These are phyloP conservation scores for Dynastes hyllus DNA, from an alignment of 2,888 invertebrate species.

Conservation along the genomic window DNA sequence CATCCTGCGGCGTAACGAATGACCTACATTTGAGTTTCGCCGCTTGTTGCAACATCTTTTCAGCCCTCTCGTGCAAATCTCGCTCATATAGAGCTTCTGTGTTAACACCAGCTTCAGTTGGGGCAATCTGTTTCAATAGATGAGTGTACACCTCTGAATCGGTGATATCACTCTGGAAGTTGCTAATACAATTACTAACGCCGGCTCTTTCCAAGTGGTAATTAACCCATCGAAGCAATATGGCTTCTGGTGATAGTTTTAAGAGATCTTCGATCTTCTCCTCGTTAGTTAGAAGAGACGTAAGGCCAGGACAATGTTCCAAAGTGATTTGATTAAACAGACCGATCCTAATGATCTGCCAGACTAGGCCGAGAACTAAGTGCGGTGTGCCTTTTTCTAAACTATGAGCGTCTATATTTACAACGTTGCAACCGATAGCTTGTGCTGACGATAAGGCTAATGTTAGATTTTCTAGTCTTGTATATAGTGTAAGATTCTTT, in stretches of 20 bases:
- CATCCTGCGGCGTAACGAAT: constrained; percentile 96
- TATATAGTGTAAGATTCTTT: constrained; percentile 94
- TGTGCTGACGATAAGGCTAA: constrained; percentile 97
- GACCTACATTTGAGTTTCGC: constrained; percentile 96
- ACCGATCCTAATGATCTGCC: constrained; percentile 99
- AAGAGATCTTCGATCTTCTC: constrained; percentile 97
- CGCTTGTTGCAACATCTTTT: constrained; percentile 97
- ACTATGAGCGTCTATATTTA: constrained; percentile 98
- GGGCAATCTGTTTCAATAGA: constrained; percentile 95
- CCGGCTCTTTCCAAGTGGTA: constrained; percentile 95
- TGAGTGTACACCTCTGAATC: constrained; percentile 98
- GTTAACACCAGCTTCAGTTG: constrained; percentile 87
- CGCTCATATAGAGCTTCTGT: constrained; percentile 87
- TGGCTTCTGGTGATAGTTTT: constrained; percentile 96
- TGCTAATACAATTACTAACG: constrained; percentile 88
- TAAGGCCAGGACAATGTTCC: constrained; percentile 96
- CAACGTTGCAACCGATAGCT: constrained; percentile 98
- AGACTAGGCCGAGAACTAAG: constrained; percentile 95
- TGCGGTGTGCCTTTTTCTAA: constrained; percentile 95
- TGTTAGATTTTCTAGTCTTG: constrained; percentile 96
- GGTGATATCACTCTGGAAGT: constrained; percentile 95
- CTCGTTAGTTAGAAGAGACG: constrained; percentile 88
- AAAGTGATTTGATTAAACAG: constrained; percentile 98
- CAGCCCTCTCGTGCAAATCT: constrained; percentile 87
- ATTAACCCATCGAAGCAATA: constrained; percentile 98